Conservation (phyloP, 2,888 invertebrate genomes). For the Apocheima hispidaria region DNA sequence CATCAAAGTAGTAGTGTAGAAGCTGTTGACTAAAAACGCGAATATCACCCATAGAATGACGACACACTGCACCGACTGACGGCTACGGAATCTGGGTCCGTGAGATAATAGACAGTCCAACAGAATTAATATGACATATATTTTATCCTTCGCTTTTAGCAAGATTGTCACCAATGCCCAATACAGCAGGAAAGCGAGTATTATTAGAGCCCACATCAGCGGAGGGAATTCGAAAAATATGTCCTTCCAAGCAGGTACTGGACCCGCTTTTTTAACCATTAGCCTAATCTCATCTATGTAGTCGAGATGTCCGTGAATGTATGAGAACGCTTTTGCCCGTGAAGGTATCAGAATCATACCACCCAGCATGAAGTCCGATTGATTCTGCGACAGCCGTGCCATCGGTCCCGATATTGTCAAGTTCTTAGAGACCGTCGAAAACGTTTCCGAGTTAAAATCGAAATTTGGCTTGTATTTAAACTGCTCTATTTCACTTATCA, state of each 20-base stretch:
- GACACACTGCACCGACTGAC: conserved; percentile 43
- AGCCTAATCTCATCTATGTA: conserved; percentile 56
- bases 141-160: conserved; percentile 48
- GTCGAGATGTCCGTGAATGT: conserved; percentile 54
- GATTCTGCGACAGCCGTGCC: conserved; percentile 43
- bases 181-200: conserved; percentile 50
- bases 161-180: conserved; percentile 44
- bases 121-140: conserved; percentile 50
- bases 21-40: conserved; percentile 51
- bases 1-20: conserved; percentile 50
- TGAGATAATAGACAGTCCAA: conserved; percentile 56
- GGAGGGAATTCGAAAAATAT: conserved; percentile 57
- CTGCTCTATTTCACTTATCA: conserved; percentile 55
- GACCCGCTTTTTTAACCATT: conserved; percentile 55
- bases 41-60: conserved; percentile 64
- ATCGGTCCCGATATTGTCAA: conserved; percentile 56
- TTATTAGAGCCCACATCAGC: conserved; percentile 55
- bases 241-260: conserved; percentile 53
- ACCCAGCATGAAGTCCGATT: conserved; percentile 50
- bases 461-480: conserved; percentile 59
- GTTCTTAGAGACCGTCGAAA: conserved; percentile 49
- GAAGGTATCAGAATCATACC: conserved; percentile 47
- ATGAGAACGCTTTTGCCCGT: conserved; percentile 52
- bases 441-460: conserved; percentile 46
- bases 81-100: conserved; percentile 46